Percentiles rank a stretch among this genome's conserved stretches.
Evolutionary conservation across 1,140 invertebrate genomes (phyloP).

Genomic region (Euschistus heros): DNA sequence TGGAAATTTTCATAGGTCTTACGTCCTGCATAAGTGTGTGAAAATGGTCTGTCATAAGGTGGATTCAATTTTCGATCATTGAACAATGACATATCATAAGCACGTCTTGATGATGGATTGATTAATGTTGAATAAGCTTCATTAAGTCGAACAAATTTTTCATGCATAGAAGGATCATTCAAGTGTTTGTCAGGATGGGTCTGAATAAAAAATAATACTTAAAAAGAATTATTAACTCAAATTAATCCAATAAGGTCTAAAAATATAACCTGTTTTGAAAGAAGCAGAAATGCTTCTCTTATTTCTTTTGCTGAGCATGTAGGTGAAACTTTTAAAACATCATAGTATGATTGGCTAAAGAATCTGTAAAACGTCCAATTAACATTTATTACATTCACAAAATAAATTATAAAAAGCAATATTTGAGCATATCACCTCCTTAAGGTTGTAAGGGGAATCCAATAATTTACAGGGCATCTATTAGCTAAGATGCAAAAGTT

Average conservation of each 20-base stretch:
- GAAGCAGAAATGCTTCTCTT: constrained; percentile 43
- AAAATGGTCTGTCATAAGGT: constrained; percentile 2
- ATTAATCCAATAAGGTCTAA: no score
- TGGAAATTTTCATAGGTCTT: no score
- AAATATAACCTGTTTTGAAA: constrained; percentile 42
- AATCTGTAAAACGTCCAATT: constrained; percentile 26
- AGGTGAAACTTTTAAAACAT: constrained; percentile 40
- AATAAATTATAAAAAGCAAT: neutral
- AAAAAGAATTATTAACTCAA: neutral
- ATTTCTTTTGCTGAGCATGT: constrained; percentile 45
- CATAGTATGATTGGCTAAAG: constrained; percentile 38
- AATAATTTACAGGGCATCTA: neutral
- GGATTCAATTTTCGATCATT: constrained; percentile 19
- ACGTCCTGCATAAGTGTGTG: no score
- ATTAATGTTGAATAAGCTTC: constrained; percentile 51
- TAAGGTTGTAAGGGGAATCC: neutral
- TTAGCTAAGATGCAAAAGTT: neutral
- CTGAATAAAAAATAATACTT: constrained; percentile 32
- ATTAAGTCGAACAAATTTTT: constrained; percentile 48
- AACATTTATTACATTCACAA: neutral
- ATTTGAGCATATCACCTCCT: neutral
- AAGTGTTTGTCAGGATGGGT: constrained; percentile 50
- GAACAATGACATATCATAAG: constrained; percentile 40
- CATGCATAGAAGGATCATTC: constrained; percentile 38
- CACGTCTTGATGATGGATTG: constrained; percentile 41